Evolutionary conservation across 2,113 vertebrate genomes (phyloP).

Genomic region (Platanista minor): DNA sequence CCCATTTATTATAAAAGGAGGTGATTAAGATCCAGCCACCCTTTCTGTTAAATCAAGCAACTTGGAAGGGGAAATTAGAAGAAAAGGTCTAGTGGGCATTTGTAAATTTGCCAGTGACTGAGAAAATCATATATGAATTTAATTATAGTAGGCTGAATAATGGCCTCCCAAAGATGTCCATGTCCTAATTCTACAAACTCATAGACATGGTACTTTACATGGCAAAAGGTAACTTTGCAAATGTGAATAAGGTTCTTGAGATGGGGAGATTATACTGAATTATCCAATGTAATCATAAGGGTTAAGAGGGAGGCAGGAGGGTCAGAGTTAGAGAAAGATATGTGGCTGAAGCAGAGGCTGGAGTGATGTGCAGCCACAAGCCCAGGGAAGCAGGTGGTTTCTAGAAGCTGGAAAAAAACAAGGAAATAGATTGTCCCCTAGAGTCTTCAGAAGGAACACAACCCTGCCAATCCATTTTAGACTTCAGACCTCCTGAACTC

Average conservation of each 20-base stretch:
- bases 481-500: background rate
- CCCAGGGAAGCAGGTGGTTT: background rate
- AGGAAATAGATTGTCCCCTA: background rate
- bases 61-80: background rate
- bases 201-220: background rate
- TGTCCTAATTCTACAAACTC: background rate
- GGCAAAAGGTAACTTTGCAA: background rate
- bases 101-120: background rate
- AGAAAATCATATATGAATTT: background rate
- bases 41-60: background rate
- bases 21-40: background rate
- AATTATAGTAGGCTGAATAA: background rate
- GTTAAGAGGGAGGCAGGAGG: background rate
- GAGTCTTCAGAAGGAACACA: background rate
- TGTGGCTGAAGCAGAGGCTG: background rate
- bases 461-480: background rate
- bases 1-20: background rate
- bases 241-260: background rate
- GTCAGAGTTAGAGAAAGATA: background rate
- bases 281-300: background rate
- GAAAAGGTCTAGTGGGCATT: background rate
- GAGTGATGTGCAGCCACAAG: background rate
- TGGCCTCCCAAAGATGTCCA: background rate
- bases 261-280: background rate
- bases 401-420: background rate